phyloP scores from a whole-genome alignment of 2,888 invertebrate species.

The Drosophila ezoana region DNA sequence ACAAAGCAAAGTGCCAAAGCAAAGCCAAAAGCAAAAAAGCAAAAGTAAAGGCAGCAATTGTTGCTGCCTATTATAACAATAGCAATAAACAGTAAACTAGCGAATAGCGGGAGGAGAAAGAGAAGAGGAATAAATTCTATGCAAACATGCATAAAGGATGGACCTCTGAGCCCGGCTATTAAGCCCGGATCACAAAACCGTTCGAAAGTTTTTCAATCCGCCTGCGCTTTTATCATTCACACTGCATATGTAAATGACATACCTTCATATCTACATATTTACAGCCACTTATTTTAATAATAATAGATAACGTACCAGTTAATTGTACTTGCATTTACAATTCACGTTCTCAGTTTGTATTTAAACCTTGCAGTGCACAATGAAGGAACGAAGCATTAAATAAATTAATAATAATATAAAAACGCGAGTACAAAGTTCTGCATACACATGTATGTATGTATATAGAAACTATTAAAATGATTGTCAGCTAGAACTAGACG shows the following conservation, averaged over 20 bases:
- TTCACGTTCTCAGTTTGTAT: conserved; percentile 27
- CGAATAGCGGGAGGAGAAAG: conserved; percentile 23
- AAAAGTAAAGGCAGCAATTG: conserved; percentile 45
- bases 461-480: conserved; percentile 46
- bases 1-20: conserved; percentile 54
- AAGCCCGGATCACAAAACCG: conserved; percentile 15
- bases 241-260: not conserved
- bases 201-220: conserved; percentile 14
- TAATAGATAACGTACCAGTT: conserved; percentile 10
- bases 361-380: conserved; percentile 29
- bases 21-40: conserved; percentile 44
- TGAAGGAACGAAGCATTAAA: conserved; percentile 37
- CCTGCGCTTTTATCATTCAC: conserved; percentile 14
- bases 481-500: conserved; percentile 39
- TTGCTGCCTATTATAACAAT: conserved; percentile 49
- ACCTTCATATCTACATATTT: not conserved
- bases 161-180: conserved; percentile 4
- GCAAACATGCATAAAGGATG: conserved; percentile 20
- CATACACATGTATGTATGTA: not conserved
- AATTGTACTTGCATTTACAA: conserved; percentile 28
- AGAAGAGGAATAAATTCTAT: not conserved
- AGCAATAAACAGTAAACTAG: conserved; percentile 36
- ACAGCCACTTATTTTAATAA: conserved; percentile 3
- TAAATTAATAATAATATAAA: conserved; percentile 27
- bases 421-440: conserved; percentile 37